These are phyloP conservation scores for Philopotamus ludificatus DNA, from an alignment of 1,140 invertebrate species.

Conservation along the genomic window DNA sequence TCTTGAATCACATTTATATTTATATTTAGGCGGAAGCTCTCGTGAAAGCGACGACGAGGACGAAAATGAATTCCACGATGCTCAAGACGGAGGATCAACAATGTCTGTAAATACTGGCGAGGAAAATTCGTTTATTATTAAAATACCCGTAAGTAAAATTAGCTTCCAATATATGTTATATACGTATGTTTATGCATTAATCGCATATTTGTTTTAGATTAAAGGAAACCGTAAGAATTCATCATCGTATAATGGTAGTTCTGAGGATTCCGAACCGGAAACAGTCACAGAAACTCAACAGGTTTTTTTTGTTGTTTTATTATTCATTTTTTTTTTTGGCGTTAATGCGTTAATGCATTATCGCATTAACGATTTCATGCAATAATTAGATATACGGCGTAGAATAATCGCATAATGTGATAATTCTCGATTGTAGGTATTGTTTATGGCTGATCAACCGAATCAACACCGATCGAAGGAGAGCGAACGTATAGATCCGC, in stretches of 20 bases:
- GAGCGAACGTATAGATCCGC: background rate
- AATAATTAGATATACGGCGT: no score
- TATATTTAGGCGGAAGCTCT: constrained; percentile 49
- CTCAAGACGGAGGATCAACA: constrained; percentile 67
- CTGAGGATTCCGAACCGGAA: constrained; percentile 55
- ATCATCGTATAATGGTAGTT: constrained; percentile 48
- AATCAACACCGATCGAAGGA: background rate
- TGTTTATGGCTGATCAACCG: constrained; percentile 52
- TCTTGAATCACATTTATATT: constrained; percentile 44
- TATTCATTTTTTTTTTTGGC: no score
- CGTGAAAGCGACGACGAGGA: constrained; percentile 76
- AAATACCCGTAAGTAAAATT: constrained; percentile 57
- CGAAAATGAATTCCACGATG: constrained; percentile 92
- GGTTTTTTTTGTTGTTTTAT: constrained; percentile 19
- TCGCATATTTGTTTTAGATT: constrained; percentile 50
- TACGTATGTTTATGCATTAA: no score
- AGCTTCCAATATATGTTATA: no score
- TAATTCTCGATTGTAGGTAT: constrained; percentile 44
- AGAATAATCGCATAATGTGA: no score
- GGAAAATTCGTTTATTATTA: constrained; percentile 67
- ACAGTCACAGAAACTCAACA: constrained; percentile 54
- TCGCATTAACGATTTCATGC: no score
- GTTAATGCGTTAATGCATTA: no score
- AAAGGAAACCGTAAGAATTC: constrained; percentile 47
- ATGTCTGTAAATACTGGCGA: constrained; percentile 49